Conservation (phyloP, 2,888 invertebrate species). For the Taphrorychus bicolor region DNA sequence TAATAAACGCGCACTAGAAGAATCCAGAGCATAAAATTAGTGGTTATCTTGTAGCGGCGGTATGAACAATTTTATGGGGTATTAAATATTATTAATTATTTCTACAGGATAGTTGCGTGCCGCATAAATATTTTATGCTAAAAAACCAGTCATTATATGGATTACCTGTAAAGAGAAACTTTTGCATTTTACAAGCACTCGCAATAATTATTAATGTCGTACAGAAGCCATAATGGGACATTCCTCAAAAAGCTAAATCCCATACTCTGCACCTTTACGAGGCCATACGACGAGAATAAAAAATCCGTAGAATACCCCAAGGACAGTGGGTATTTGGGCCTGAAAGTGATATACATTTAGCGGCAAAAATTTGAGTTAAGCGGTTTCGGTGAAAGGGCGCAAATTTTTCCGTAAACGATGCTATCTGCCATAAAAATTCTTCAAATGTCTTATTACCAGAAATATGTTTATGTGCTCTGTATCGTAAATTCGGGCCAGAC, state of each 20-base stretch:
- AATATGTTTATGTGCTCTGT: slow-evolving; percentile 10
- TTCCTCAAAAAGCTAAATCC: slow-evolving; percentile 6
- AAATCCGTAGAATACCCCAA: neutral
- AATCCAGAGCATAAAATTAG: slow-evolving; percentile 40
- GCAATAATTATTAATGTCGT: slow-evolving; percentile 24
- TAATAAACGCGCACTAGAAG: slow-evolving; percentile 30
- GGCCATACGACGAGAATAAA: no score
- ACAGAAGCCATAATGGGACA: slow-evolving; percentile 16
- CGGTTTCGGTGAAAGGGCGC: slow-evolving; percentile 8
- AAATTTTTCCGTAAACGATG: slow-evolving; percentile 15
- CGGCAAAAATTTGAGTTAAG: slow-evolving; percentile 9
- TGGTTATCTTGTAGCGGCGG: slow-evolving; percentile 36
- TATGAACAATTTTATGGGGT: slow-evolving; percentile 42
- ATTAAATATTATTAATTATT: slow-evolving; percentile 42
- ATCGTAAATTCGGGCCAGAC: slow-evolving; percentile 15
- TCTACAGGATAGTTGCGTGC: slow-evolving; percentile 39
- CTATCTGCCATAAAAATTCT: slow-evolving; percentile 23
- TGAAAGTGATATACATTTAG: slow-evolving; percentile 3
- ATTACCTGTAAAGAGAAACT: slow-evolving; percentile 41
- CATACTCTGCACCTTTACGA: no score
- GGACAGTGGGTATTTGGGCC: neutral
- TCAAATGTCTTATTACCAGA: neutral
- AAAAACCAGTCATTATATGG: slow-evolving; percentile 39
- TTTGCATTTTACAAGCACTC: slow-evolving; percentile 26
- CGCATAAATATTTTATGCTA: slow-evolving; percentile 40